Percentiles rank a stretch among this genome's conserved stretches.
Conservation (phyloP, 2,797 vertebrate species). For the Sebastes trivittatus region DNA sequence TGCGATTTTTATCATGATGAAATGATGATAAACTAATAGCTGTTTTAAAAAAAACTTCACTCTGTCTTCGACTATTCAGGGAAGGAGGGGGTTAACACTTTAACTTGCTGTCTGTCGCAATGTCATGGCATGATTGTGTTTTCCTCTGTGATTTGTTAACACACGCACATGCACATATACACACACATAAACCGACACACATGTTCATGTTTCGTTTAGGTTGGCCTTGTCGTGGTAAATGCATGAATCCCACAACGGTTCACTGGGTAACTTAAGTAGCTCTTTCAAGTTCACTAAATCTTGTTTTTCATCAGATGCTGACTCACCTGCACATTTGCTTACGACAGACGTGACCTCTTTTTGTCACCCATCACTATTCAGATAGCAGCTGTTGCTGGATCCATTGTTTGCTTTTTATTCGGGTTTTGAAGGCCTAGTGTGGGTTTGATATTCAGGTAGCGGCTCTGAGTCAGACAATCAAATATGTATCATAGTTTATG, state of each 20-base stretch:
- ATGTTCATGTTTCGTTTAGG: constrained; percentile 55
- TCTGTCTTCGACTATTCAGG: constrained; percentile 67
- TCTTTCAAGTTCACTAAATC: constrained; percentile 24
- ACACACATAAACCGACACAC: constrained; percentile 49
- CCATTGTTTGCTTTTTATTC: constrained; percentile 25
- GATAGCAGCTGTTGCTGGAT: background rate
- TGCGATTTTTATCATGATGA: constrained; percentile 60
- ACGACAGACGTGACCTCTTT: constrained; percentile 15
- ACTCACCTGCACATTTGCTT: constrained; percentile 20
- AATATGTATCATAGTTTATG: constrained; percentile 59
- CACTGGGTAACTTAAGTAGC: constrained; percentile 43
- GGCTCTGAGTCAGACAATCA: constrained; percentile 81
- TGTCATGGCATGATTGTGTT: constrained; percentile 83
- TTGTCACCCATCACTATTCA: constrained; percentile 8
- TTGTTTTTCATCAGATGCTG: constrained; percentile 16
- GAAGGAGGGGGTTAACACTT: constrained; percentile 70
- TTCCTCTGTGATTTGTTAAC: constrained; percentile 75
- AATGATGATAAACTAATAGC: constrained; percentile 53
- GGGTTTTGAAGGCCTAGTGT: constrained; percentile 15
- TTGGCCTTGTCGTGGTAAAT: constrained; percentile 67
- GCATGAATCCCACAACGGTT: constrained; percentile 72
- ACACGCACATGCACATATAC: constrained; percentile 28
- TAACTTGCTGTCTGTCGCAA: constrained; percentile 72
- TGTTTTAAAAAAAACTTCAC: constrained; percentile 34
- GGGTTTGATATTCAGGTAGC: constrained; percentile 59